phyloP scores from a whole-genome alignment of 2,888 invertebrate species.

The Apomyelois bistriatella region DNA sequence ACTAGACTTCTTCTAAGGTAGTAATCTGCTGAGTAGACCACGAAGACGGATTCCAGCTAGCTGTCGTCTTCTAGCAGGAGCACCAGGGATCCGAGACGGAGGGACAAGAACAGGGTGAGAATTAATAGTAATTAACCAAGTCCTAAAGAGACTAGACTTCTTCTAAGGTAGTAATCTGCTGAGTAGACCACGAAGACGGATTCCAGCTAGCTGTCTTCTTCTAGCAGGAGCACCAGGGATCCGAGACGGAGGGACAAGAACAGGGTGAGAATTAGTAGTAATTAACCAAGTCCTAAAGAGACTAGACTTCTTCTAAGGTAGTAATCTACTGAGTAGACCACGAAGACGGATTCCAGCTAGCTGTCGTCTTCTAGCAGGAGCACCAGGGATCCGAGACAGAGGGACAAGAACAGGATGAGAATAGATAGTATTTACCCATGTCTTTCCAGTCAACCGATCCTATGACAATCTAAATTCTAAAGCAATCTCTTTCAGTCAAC shows the following conservation, averaged over 20 bases:
- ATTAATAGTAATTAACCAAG: too few species aligned
- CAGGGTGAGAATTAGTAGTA: slow-evolving; percentile 26
- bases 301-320: too few species aligned
- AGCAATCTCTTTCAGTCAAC: too few species aligned
- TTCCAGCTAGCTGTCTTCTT: slow-evolving; percentile 32
- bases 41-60: slow-evolving; percentile 35
- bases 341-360: slow-evolving; percentile 37
- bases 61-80: slow-evolving; percentile 42
- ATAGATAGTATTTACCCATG: not conserved
- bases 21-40: not conserved
- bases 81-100: slow-evolving; percentile 29
- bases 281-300: too few species aligned
- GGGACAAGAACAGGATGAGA: slow-evolving; percentile 38
- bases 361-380: slow-evolving; percentile 31
- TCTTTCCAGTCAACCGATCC: too few species aligned
- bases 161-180: not conserved
- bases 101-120: slow-evolving; percentile 38
- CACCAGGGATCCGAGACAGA: slow-evolving; percentile 29
- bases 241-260: slow-evolving; percentile 34
- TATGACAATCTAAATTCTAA: too few species aligned
- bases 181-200: slow-evolving; percentile 21
- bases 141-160: too few species aligned
- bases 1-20: too few species aligned
- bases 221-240: slow-evolving; percentile 34
- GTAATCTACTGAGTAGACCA: not conserved